phyloP scores from a whole-genome alignment of 2,113 vertebrate species.

The Sorex fumeus region DNA sequence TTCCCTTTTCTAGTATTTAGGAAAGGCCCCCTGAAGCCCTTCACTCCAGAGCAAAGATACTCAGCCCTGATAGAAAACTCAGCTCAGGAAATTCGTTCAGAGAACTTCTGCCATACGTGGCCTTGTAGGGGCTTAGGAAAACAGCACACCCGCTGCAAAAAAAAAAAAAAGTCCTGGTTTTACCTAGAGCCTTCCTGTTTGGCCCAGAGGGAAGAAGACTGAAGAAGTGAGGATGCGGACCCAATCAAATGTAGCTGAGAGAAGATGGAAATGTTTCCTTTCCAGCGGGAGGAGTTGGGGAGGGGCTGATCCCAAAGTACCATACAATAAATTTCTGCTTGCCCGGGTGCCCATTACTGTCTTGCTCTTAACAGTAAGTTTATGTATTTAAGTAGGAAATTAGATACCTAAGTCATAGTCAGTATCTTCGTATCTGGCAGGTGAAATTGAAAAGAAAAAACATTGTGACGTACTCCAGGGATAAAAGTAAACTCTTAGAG shows the following conservation, averaged over 20 bases:
- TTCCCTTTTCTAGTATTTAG: slow-evolving; percentile 86
- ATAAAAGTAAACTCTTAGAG: slow-evolving; percentile 61
- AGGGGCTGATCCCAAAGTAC: background rate
- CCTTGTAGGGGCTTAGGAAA: slow-evolving; percentile 39
- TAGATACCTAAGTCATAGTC: slow-evolving; percentile 12
- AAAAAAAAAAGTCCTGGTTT: slow-evolving; percentile 39
- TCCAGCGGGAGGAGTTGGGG: slow-evolving; percentile 48
- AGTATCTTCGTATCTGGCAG: slow-evolving; percentile 63
- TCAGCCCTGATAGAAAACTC: slow-evolving; percentile 63
- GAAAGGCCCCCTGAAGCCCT: slow-evolving; percentile 71
- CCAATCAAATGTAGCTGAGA: slow-evolving; percentile 22
- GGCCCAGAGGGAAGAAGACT: background rate
- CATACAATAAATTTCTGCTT: background rate
- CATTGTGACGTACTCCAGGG: slow-evolving; percentile 59
- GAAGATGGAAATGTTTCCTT: slow-evolving; percentile 55
- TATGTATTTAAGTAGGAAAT: slow-evolving; percentile 49
- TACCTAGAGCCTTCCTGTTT: background rate
- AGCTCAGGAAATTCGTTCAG: slow-evolving; percentile 66
- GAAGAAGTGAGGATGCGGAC: background rate
- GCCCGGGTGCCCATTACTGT: background rate
- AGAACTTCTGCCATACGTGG: slow-evolving; percentile 57
- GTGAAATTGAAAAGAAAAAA: slow-evolving; percentile 44
- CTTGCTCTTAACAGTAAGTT: slow-evolving; percentile 67
- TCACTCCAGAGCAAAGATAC: slow-evolving; percentile 73
- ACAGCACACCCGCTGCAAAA: background rate